Percentiles rank a stretch among this genome's conserved stretches.
Conservation (phyloP, 2,888 invertebrate genomes). For the Ischnura elegans region DNA sequence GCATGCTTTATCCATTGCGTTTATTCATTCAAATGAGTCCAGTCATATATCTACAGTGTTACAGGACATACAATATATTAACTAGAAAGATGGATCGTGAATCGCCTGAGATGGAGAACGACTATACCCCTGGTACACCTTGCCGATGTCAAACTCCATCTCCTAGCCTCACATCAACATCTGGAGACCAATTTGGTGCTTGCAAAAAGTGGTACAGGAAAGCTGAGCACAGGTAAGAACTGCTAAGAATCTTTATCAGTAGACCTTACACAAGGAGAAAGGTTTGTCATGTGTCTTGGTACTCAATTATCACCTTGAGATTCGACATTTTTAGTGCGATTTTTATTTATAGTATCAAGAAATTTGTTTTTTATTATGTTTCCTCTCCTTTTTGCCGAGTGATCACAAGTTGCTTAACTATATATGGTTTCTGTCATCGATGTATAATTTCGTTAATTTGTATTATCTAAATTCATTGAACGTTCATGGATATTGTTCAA, state of each 20-base stretch:
- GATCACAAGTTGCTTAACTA: neutral
- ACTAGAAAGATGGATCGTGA: slow-evolving; percentile 39
- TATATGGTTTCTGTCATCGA: neutral
- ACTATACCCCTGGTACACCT: slow-evolving; percentile 50
- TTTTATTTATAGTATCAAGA: no score
- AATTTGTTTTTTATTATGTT: neutral
- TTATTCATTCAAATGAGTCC: neutral
- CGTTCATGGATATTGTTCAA: no score
- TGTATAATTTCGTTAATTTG: no score
- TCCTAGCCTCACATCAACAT: slow-evolving; percentile 62
- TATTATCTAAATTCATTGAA: no score
- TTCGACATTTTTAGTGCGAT: no score
- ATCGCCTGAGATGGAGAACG: slow-evolving; percentile 61
- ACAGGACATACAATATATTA: slow-evolving; percentile 39
- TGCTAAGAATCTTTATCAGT: neutral
- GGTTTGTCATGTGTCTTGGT: neutral
- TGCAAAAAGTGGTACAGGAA: slow-evolving; percentile 81
- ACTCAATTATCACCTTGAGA: neutral
- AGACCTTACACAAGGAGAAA: neutral
- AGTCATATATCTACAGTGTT: neutral
- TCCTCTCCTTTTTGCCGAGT: neutral
- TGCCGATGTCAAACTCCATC: slow-evolving; percentile 50
- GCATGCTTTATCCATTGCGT: neutral
- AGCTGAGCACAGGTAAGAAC: slow-evolving; percentile 79
- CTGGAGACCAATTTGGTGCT: slow-evolving; percentile 75